phyloP scores from a whole-genome alignment of 1,140 invertebrate species.

The Tetragnatha versicolor region DNA sequence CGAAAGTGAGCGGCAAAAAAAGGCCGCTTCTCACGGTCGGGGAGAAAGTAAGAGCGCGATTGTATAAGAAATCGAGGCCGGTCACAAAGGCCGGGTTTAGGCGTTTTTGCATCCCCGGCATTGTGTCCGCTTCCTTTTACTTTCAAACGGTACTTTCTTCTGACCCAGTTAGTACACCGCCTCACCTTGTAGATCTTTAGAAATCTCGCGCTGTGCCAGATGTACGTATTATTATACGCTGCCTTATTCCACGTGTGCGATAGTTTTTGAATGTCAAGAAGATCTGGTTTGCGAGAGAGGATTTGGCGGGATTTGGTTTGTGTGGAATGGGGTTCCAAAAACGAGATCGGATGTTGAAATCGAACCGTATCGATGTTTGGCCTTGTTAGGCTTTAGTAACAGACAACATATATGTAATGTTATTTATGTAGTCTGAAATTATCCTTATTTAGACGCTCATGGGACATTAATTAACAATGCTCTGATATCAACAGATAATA shows the following conservation, averaged over 20 bases:
- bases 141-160: conserved; percentile 50
- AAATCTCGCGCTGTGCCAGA: background rate
- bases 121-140: conserved; percentile 44
- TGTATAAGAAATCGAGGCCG: conserved; percentile 49
- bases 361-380: too few species aligned
- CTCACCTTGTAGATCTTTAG: background rate
- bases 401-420: too few species aligned
- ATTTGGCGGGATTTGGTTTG: too few species aligned
- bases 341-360: too few species aligned
- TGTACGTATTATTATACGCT: too few species aligned
- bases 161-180: conserved; percentile 44
- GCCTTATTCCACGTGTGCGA: conserved; percentile 48
- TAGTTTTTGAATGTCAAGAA: conserved; percentile 42
- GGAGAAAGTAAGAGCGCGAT: conserved; percentile 50
- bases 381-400: too few species aligned
- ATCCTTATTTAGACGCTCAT: too few species aligned
- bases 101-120: conserved; percentile 21
- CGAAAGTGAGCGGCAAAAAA: conserved; percentile 48
- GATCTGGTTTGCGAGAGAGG: too few species aligned
- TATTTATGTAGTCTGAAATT: too few species aligned
- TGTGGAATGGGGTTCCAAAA: too few species aligned
- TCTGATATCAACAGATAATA: too few species aligned
- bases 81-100: conserved; percentile 39
- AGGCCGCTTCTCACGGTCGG: conserved; percentile 42
- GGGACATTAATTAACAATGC: too few species aligned